phyloP scores from a whole-genome alignment of 2,888 invertebrate genomes.

The Heliconius erato region DNA sequence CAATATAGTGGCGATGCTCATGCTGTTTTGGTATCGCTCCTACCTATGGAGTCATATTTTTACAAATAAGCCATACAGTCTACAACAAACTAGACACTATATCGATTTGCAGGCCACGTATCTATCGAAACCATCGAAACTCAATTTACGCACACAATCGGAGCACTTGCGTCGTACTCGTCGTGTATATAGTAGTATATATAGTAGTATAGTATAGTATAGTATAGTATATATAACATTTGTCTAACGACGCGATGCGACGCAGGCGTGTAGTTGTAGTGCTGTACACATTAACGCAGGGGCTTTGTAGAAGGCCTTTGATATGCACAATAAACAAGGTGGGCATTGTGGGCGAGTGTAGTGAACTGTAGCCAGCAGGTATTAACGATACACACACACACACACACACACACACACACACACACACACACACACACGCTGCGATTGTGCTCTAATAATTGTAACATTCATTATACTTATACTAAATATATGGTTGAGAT shows the following conservation, averaged over 20 bases:
- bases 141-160: conserved; percentile 47
- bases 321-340: conserved; percentile 71
- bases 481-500: not conserved
- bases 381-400: conserved; percentile 41
- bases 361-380: conserved; percentile 55
- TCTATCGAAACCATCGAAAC: conserved; percentile 40
- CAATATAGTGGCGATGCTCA: not conserved
- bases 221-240: conserved; percentile 22
- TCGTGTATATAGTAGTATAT: not conserved
- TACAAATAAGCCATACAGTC: not conserved
- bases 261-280: conserved; percentile 54
- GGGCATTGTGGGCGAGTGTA: conserved; percentile 64
- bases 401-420: not conserved
- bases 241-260: conserved; percentile 50
- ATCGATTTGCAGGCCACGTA: conserved; percentile 35
- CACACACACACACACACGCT: not conserved
- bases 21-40: not conserved
- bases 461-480: conserved; percentile 29
- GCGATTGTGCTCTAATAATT: conserved; percentile 33
- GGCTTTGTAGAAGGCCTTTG: conserved; percentile 71
- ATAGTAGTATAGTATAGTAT: too few relatives aligned
- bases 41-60: not conserved
- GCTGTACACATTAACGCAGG: conserved; percentile 56
- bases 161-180: conserved; percentile 13
- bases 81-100: not conserved